Base-by-base conservation (phyloP, 2,113 vertebrate species). In the Laticauda colubrina region DNA sequence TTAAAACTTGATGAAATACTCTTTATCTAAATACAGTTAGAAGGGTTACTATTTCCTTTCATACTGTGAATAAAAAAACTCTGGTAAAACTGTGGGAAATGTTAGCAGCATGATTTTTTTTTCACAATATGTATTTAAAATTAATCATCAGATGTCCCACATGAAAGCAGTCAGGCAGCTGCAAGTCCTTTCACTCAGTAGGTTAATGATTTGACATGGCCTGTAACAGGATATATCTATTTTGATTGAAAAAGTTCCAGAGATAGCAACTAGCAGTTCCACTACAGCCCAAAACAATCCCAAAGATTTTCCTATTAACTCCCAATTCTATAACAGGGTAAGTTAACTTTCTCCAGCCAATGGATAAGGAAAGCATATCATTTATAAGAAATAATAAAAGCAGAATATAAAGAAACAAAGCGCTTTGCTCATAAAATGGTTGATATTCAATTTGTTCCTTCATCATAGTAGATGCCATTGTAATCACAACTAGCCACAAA, bases 21-120 rank as follows among this genome's bases (percentile, higher is more conserved):
- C 89, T 89, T 92, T 85, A 94, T 92, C 89, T 91, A 94, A 93
- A 94, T 94, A 81, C 3, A 81, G 6, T 81, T 81, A 21, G 15
- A 34, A 43, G 75, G 34, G 34, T 43, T 81, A 21, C 43, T 81
- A 29, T 94, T 96, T 94, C 91, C 45, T 85, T 94, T 96, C 94
- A 95, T 94, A 96, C 92, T 94, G 86, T 92, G 90, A 94, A 95
- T 92, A 18, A 34, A 69, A 20, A 95, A 89, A 93, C 89, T 34
- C 95, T 96, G 96, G 95, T 98, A 97, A 97, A 98, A 97, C 95
- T 89, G 48, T 95, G 95, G 96, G 97, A 51, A 4, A 93, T 0
- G 0, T 39, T 12, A 91, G 81, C 92, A 85, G 93, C 61, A 94
- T 94, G 97, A 97, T 95, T 97, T 21, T 97, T 21, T 97, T 21